Conservation (phyloP, 2,797 vertebrate species). For the Hypotaenidia okinawae region DNA sequence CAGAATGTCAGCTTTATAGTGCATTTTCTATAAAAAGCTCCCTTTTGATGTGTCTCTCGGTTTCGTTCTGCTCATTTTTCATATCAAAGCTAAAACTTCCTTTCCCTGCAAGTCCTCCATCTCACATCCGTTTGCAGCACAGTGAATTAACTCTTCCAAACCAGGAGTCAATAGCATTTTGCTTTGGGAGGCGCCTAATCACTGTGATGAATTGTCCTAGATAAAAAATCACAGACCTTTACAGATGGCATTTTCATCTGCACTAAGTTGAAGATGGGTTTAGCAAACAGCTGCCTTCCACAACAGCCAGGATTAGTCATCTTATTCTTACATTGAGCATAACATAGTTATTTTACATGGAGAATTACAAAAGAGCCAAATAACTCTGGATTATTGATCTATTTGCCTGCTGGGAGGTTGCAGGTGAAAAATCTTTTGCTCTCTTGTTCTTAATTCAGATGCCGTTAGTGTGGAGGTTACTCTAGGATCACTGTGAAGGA, state of each 20-base stretch:
- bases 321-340: slow-evolving; percentile 24
- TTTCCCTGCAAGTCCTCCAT: slow-evolving; percentile 9
- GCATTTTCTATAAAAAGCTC: slow-evolving; percentile 40
- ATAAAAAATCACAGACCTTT: slow-evolving; percentile 61
- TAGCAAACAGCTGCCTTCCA: slow-evolving; percentile 47
- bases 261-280: slow-evolving; percentile 37
- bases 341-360: slow-evolving; percentile 42
- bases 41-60: slow-evolving; percentile 41
- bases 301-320: slow-evolving; percentile 35
- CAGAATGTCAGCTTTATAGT: neutral
- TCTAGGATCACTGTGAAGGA: neutral
- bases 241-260: slow-evolving; percentile 62
- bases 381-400: slow-evolving; percentile 55
- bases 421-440: slow-evolving; percentile 40
- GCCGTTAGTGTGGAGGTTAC: slow-evolving; percentile 7
- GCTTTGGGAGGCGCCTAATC: slow-evolving; percentile 55
- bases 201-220: slow-evolving; percentile 54
- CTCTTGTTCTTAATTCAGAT: slow-evolving; percentile 45
- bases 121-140: slow-evolving; percentile 34
- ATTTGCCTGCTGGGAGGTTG: slow-evolving; percentile 16
- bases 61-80: slow-evolving; percentile 48
- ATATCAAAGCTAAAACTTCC: slow-evolving; percentile 52
- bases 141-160: slow-evolving; percentile 49
- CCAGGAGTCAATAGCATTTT: slow-evolving; percentile 25
- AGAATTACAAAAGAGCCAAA: slow-evolving; percentile 27